Percentiles rank a stretch among this genome's conserved stretches.
Evolutionary conservation across 2,797 vertebrate genomes (phyloP).

Genomic region (Urocyon cinereoargenteus): DNA sequence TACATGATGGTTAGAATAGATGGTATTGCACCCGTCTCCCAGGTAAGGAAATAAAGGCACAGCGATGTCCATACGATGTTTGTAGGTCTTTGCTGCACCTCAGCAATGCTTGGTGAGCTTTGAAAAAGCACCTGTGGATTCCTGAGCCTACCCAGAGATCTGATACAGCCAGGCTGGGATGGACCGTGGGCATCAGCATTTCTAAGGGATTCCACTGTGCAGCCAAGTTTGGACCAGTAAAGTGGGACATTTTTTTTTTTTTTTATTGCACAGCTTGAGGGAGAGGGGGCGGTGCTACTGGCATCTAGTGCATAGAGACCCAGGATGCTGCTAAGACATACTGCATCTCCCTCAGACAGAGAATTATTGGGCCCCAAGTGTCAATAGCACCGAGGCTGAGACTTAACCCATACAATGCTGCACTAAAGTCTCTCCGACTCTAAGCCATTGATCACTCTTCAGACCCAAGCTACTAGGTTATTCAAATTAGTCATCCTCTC

Average conservation of each 20-base stretch:
- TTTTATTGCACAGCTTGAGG: not conserved
- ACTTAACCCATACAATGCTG: not conserved
- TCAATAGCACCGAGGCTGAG: not conserved
- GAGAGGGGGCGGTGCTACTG: not conserved
- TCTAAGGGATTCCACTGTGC: slow-evolving; percentile 31
- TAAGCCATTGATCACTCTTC: slow-evolving; percentile 1
- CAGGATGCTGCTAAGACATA: not conserved
- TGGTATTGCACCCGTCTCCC: not conserved
- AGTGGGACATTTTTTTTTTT: not conserved
- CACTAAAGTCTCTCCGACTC: not conserved
- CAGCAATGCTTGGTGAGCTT: not conserved
- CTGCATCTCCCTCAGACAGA: not conserved
- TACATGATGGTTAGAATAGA: not conserved
- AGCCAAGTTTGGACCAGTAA: not conserved
- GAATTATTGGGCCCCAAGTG: not conserved
- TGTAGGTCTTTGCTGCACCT: not conserved
- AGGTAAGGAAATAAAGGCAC: not conserved
- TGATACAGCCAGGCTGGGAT: not conserved
- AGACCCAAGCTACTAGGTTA: slow-evolving; percentile 8
- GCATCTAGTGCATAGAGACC: not conserved
- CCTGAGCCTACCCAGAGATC: not conserved
- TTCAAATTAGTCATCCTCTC: slow-evolving; percentile 40
- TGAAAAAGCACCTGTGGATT: not conserved
- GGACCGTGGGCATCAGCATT: not conserved
- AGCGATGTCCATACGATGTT: not conserved